Percentiles rank a stretch among this genome's conserved stretches.
These are phyloP conservation scores for Pomatostomus ruficeps DNA, from an alignment of 2,113 vertebrate genomes.

Conservation along the genomic window DNA sequence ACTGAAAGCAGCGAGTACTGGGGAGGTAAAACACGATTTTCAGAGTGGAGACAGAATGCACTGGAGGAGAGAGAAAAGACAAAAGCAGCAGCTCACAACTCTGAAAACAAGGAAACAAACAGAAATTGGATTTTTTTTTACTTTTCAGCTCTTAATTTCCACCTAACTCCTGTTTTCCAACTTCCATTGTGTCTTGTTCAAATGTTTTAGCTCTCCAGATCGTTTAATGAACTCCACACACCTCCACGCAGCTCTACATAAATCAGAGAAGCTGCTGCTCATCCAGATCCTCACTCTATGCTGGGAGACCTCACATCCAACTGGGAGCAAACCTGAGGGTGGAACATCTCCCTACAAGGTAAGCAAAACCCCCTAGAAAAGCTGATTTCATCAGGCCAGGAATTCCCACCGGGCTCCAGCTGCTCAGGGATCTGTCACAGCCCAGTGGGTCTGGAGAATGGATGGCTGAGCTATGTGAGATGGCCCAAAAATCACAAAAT, in stretches of 20 bases:
- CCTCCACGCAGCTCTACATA: not conserved
- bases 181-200: not conserved
- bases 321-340: not conserved
- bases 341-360: not conserved
- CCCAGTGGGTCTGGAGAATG: not conserved
- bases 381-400: not conserved
- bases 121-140: not conserved
- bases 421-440: not conserved
- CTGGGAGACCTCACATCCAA: fast-evolving
- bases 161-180: not conserved
- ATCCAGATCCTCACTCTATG: fast-evolving
- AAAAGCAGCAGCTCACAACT: not conserved
- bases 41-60: not conserved
- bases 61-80: not conserved
- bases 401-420: not conserved
- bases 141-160: not conserved
- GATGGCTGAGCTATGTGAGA: fast-evolving
- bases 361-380: not conserved
- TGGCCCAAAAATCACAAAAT: not conserved
- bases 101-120: not conserved
- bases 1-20: not conserved
- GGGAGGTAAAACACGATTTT: not conserved
- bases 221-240: not conserved
- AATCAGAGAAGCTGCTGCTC: not conserved
- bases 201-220: not conserved